Evolutionary conservation across 2,888 invertebrate species (phyloP), one percentile per base, ranked within the genome.

Genomic region (Plagodis pulveraria): DNA sequence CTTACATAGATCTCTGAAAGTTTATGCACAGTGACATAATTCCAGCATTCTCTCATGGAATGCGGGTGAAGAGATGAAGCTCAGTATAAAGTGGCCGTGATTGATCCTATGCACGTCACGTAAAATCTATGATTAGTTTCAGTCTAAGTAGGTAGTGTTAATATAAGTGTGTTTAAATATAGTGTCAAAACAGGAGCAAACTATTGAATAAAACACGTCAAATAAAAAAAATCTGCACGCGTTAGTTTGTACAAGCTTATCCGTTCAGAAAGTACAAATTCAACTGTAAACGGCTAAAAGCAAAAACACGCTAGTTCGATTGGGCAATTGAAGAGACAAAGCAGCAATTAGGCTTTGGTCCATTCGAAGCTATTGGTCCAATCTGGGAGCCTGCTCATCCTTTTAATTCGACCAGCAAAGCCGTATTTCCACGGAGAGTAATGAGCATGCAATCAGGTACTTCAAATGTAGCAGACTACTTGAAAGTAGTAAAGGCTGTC

Each of bases 1-100:
- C 74, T 71, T 70, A 77, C 70, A 69, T 67, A 68, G 83, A 84
- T 63, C 86, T 69, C 77, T 72, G 73, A 74, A 72, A 77, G 70
- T 75, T 77, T 72, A 74, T 77, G 74, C 71, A 73, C 70, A 76
- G 74, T 72, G 76, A 22, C 22, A 74, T 78, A 73, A 81, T 80
- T 78, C 80, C 68, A 72, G 73, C 67, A 69, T 62, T 65, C 62
- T 49, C 55, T 66, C 68, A 66, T 67, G 65, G 56, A 66, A 65
- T 35, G 51, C 49, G 50, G 55, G 50, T 62, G 62, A 64, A 66
- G 66, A 56, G 57, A 63, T 58, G 73, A 50, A 66, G 83, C 9
- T 74, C 84, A 61, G 53, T 47, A 41, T 73, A 78, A 33, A 66
- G 57, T 81, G 81, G 86, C 56, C 66, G 71, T 76, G 78, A 80